Evolutionary conservation across 2,888 invertebrate genomes (phyloP), one percentile per base, ranked within the genome.

Genomic region (Tachina fera): DNA sequence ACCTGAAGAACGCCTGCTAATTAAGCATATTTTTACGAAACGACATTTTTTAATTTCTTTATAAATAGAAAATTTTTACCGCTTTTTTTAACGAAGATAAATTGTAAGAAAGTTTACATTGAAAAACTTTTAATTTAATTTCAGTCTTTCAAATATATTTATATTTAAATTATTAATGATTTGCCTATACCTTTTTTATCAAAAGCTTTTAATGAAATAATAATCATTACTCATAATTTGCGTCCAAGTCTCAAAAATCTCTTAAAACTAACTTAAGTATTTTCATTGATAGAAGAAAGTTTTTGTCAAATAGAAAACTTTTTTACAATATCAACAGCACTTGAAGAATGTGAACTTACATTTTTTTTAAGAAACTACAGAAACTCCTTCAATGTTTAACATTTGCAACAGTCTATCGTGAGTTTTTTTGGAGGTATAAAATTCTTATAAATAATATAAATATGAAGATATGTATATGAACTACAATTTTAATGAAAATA

Each of bases 241-340:
- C 49, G 43, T n/a, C 45, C 39, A 22, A 71, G 76, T 81, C 84
- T 72, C 74, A 84, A 84, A 72, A 68, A 80, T 71, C 80, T 77
- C 84, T 84, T 74, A 45, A 85, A 78, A 72, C 70, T 56, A 41
- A 49, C 71, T 78, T 1, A 82, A 85, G 82, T 77, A 43, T 45
- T 77, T 67, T 13, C 60, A 74, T 68, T 75, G 39, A 68, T 53
- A 70, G 11, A 70, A 68, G 19, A 75, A 51, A 74, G 22, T 61
- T 65, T 41, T 39, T 71, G 71, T 51, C 43, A 70, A 81, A 81
- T 72, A 61, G 56, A 63, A 61, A 68, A 68, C 49, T 67, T 14
- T 67, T 84, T 58, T 47, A 61, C 58, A 72, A 65, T 77, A 81
- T 81, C 77, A 56, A 53, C 16, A 75, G 47, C 14, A 80, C 49